Evolutionary conservation across 2,888 invertebrate genomes (phyloP).

Genomic region (Physocephala rufipes): DNA sequence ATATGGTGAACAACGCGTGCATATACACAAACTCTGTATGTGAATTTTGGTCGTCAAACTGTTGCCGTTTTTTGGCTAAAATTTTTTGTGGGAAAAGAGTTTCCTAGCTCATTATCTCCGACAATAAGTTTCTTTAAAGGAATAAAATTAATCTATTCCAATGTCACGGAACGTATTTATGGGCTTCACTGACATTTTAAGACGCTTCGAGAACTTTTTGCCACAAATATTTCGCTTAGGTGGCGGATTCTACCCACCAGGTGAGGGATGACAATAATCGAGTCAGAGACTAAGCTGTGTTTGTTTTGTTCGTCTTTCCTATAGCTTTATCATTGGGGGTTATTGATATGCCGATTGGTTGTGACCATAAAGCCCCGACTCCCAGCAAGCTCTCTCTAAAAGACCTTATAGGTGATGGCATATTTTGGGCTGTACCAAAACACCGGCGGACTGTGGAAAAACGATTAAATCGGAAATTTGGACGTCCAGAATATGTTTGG

Average conservation of each 20-base stretch:
- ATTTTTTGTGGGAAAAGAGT: too few species aligned
- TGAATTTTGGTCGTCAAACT: too few species aligned
- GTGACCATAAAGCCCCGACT: constrained; percentile 10
- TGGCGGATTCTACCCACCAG: constrained; percentile 65
- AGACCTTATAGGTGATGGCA: constrained; percentile 76
- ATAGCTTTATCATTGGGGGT: constrained; percentile 47
- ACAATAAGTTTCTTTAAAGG: too few species aligned
- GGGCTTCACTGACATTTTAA: constrained; percentile 63
- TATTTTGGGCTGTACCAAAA: constrained; percentile 86
- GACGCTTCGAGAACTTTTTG: constrained; percentile 63
- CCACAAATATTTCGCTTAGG: constrained; percentile 59
- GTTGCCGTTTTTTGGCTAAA: too few species aligned
- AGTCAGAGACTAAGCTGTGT: neutral
- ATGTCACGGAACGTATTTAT: constrained; percentile 58
- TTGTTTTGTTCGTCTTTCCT: constrained; percentile 12
- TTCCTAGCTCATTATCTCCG: too few species aligned
- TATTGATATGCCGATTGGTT: constrained; percentile 44
- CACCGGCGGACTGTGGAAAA: constrained; percentile 78
- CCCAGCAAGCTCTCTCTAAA: constrained; percentile 67
- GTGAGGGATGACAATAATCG: constrained; percentile 61
- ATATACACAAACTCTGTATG: too few species aligned
- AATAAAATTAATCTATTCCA: constrained; percentile 21
- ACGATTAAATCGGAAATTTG: constrained; percentile 78
- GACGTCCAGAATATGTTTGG: constrained; percentile 72
- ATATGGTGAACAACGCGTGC: too few species aligned